Evolutionary conservation across 1,140 invertebrate species (phyloP), one percentile per base, ranked within the genome.

Genomic region (Tetramorium alpestre): DNA sequence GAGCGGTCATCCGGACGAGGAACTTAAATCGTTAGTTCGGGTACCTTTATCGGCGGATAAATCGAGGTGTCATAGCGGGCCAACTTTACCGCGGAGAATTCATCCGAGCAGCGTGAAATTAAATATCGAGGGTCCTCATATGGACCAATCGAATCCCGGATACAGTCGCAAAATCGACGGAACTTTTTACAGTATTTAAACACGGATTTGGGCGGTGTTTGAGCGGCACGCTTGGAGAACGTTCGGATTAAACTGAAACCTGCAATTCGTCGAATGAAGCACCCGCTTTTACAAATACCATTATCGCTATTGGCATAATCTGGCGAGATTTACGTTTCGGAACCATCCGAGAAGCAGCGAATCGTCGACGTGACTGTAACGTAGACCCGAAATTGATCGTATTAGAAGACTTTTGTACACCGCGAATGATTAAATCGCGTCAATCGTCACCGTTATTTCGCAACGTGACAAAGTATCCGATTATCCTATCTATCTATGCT

Each of bases 81-180:
- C 88, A 44, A 44, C 76, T 25, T 84, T 86, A 58, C 90, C 92
- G 58, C 82, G 89, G 54, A 94, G 93, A 88, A 92, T 95, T 64
- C 94, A 95, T 89, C 95, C 94, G 41, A 93, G 94, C 76, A 95
- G 91, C 89, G 91, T 95, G 73, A 95, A 95, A 91, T 91, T 95
- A 84, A 95, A 94, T 60, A 95, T 95, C 88, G 93, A 93, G 76
- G 94, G 94, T 84, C 94, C 94, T 88, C 95, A 95, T 67, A 92
- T 92, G 38, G 94, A 94, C 91, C 93, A 94, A 88, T 95, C 95
- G 69, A 95, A 95, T 93, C 93, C 93, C 75, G 95, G 95, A 51
- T 96, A 92, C 87, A 95, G 93, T 56, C 94, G 95, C 70, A 96
- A 95, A 93, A 93, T 94, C 54, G 94, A 95, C 90, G 95, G 95